phyloP scores from a whole-genome alignment of 2,113 vertebrate genomes.

The Alethe diademata region DNA sequence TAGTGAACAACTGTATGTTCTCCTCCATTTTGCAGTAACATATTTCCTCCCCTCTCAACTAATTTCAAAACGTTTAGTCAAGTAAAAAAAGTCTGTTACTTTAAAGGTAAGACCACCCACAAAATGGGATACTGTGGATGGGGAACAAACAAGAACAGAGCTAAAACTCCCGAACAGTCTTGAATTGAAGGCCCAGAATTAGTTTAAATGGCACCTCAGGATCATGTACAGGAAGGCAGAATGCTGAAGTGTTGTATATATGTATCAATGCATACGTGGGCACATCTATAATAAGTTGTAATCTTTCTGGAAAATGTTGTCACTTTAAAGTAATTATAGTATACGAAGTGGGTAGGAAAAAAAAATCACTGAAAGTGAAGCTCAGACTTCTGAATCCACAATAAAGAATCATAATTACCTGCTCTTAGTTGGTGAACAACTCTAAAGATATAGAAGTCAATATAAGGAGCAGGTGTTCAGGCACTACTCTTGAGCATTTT shows the following conservation, averaged over 20 bases:
- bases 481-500: neutral
- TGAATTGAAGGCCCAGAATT: fast-evolving
- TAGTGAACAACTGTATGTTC: neutral
- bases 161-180: fast-evolving
- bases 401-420: neutral
- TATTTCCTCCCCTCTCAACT: too few species aligned
- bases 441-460: neutral
- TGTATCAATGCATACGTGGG: too few species aligned
- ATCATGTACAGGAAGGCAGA: neutral
- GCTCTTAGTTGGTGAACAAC: neutral
- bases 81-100: fast-evolving
- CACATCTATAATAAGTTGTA: neutral
- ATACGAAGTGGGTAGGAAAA: neutral
- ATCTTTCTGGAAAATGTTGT: neutral
- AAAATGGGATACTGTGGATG: fast-evolving
- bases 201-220: neutral
- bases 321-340: neutral
- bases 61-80: neutral
- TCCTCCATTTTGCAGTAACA: neutral
- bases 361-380: neutral
- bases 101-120: neutral
- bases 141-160: fast-evolving
- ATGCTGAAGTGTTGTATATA: neutral
- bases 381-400: neutral
- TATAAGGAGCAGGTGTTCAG: neutral